Conservation (phyloP, 2,113 vertebrate species). For the Percopsis transmontana region DNA sequence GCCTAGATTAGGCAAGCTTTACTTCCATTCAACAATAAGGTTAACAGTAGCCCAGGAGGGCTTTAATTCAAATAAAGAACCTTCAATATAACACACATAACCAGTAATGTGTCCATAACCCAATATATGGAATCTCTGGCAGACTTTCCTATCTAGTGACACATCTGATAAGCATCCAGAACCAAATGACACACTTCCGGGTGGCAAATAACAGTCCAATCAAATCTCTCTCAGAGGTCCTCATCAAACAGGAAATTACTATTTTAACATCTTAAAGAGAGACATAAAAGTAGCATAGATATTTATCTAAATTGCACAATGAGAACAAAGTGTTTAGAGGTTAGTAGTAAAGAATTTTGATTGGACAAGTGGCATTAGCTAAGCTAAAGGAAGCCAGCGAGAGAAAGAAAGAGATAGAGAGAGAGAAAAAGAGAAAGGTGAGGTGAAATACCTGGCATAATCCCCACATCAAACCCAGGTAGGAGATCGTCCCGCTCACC, state of each 20-base stretch:
- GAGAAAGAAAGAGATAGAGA: neutral
- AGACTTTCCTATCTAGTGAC: slow-evolving; percentile 44
- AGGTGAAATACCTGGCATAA: slow-evolving; percentile 94
- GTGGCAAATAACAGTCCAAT: slow-evolving; percentile 18
- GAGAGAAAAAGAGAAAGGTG: slow-evolving; percentile 38
- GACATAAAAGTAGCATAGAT: too few relatives aligned
- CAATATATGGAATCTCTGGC: too few relatives aligned
- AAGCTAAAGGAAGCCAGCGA: slow-evolving; percentile 34
- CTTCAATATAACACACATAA: too few relatives aligned
- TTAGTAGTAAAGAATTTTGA: slow-evolving; percentile 40
- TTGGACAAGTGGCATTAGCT: slow-evolving; percentile 28
- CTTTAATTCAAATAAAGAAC: too few relatives aligned
- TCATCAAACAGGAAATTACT: neutral
- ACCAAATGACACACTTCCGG: slow-evolving; percentile 63
- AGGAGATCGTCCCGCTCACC: slow-evolving; percentile 95
- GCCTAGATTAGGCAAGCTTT: too few relatives aligned
- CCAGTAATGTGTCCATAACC: too few relatives aligned
- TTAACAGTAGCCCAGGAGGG: neutral
- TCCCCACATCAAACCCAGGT: slow-evolving; percentile 98
- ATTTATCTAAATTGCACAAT: neutral
- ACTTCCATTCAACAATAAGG: neutral
- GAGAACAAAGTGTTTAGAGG: neutral
- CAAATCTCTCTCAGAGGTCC: neutral
- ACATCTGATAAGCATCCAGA: slow-evolving; percentile 45
- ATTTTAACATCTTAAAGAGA: too few relatives aligned